phyloP scores from a whole-genome alignment of 2,888 invertebrate genomes.

The Ophion obscuratus region DNA sequence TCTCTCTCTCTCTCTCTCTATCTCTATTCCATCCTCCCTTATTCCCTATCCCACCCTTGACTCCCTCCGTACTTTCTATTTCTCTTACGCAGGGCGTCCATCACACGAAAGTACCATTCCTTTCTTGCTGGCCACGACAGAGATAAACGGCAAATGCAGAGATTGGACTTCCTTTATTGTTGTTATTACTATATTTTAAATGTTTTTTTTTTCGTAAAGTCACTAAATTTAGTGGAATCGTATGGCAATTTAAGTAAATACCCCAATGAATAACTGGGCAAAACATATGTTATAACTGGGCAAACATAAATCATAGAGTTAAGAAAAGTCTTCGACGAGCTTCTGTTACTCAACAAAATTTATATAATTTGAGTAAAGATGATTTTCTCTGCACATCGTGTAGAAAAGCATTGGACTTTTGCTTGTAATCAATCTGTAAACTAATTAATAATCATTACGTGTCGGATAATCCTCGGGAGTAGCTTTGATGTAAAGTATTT shows the following conservation, averaged over 20 bases:
- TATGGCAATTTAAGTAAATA: neutral
- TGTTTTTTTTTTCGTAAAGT: neutral
- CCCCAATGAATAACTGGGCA: no score
- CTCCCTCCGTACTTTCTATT: conserved; percentile 47
- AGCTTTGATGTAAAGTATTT: no score
- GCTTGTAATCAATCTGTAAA: no score
- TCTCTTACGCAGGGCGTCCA: conserved; percentile 41
- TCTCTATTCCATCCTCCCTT: conserved; percentile 55
- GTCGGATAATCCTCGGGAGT: no score
- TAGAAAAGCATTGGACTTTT: no score
- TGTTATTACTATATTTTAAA: neutral
- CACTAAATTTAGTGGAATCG: neutral
- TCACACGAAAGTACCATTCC: conserved; percentile 39
- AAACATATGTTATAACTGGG: no score
- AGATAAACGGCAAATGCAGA: conserved; percentile 39
- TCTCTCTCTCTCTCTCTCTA: conserved; percentile 54
- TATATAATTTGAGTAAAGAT: no score
- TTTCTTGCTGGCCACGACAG: conserved; percentile 22
- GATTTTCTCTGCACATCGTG: no score
- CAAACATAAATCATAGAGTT: no score
- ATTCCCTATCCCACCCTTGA: conserved; percentile 45
- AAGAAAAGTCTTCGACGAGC: no score
- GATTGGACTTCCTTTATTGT: conserved; percentile 17
- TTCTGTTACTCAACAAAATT: no score
- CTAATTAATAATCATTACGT: no score